Conservation (phyloP, 64 coral and sea anemone species). For the Actinia equina region DNA sequence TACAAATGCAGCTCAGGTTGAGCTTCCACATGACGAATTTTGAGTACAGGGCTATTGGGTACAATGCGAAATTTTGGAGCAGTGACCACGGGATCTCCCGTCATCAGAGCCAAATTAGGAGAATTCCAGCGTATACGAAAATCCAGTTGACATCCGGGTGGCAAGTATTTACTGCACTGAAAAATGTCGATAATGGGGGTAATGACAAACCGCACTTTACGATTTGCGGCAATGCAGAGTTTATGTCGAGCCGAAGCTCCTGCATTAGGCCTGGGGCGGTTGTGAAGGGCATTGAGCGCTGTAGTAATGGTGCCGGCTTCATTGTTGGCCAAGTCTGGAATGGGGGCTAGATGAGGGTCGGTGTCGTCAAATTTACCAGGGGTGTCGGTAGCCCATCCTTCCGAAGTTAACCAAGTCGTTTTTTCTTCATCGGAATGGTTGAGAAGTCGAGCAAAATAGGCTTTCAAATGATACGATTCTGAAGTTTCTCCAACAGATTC, state of each 20-base stretch:
- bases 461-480: conserved; percentile 1
- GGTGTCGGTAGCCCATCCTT: conserved; percentile 5
- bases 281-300: not conserved
- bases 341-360: conserved; percentile 13
- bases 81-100: not conserved
- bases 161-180: not conserved
- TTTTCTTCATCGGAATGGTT: conserved; percentile 3
- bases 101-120: conserved; percentile 2
- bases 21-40: not conserved
- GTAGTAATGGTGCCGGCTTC: not conserved
- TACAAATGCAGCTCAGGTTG: not conserved
- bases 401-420: not conserved
- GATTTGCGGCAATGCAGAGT: not conserved
- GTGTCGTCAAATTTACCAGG: conserved; percentile 14
- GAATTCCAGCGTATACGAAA: not conserved
- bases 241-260: not conserved
- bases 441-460: not conserved
- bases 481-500: not conserved
- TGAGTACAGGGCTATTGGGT: not conserved
- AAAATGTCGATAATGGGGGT: not conserved
- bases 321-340: not conserved
- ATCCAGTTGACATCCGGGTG: conserved; percentile 8
- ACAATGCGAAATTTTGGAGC: not conserved
- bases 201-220: not conserved
- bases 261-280: not conserved